Base-by-base conservation (phyloP, 2,113 vertebrate species). In the Panurus biarmicus region DNA sequence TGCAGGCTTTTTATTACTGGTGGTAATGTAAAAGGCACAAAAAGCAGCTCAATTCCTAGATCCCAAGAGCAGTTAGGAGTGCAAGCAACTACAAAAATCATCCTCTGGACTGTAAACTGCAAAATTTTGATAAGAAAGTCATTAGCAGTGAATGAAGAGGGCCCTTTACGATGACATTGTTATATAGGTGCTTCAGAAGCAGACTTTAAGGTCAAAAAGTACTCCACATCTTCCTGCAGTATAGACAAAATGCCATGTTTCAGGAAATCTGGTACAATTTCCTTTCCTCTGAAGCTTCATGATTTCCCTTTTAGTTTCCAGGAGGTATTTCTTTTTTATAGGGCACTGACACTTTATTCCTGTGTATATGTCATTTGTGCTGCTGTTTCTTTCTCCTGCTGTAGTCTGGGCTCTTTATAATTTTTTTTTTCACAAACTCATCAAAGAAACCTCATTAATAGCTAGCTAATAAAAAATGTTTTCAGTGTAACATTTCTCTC, bases 71-170 rank as follows among this genome's bases (percentile, higher is more conserved):
- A 89, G 57, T 16, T 81, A 74, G 22, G 72, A 94, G 76, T 31
- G 8, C 66, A 86, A 66, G 60, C 26, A 94, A 61, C 58, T 54
- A 85, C 42, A 82, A 72, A 81, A 94, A 57, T 38, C 67, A 83
- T 83, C 61, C 42, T 72, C 45, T 23, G 35, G 69, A 67, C 70
- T 91, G 85, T 85, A 95, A 95, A 97, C 77, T 38, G 75, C 85
- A 70, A 50, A 86, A 45, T 88, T 84, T 89, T 93, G 88, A 91
- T 89, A 89, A 95, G 77, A 47, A 95, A 95, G 77, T 89, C 62
- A 80, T 96, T 89, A 95, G 67, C 33, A 88, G 53, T 50, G 50
- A 93, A 90, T 33, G 58, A 92, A 62, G 42, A 86, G 66, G 50
- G 45, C 20, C 36, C 36, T 87, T 95, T 87, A 90, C 0, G 0